These are phyloP conservation scores for Epinotia brunnichana DNA, from an alignment of 2,888 invertebrate genomes.

Conservation along the genomic window DNA sequence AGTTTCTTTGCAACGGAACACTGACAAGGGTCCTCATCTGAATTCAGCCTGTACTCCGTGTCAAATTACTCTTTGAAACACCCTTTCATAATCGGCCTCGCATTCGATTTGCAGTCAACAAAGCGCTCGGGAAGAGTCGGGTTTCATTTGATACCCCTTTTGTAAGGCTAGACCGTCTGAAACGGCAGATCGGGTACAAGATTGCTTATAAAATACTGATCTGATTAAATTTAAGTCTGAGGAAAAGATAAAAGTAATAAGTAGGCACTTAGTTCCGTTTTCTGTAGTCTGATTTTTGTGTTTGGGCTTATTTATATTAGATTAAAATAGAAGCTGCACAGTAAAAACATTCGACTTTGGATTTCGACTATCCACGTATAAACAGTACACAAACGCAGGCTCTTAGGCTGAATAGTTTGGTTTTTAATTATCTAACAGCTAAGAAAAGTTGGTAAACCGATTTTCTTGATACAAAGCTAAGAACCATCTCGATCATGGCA, in stretches of 20 bases:
- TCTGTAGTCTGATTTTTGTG: no score
- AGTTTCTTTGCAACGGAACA: slow-evolving; percentile 44
- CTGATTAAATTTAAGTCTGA: background rate
- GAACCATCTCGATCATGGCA: no score
- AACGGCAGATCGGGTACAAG: slow-evolving; percentile 16
- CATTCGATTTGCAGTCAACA: slow-evolving; percentile 62
- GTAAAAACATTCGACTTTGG: no score
- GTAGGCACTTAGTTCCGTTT: no score
- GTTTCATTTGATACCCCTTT: slow-evolving; percentile 33
- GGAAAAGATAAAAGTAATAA: background rate
- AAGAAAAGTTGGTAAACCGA: no score
- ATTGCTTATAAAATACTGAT: slow-evolving; percentile 9
- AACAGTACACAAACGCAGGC: no score
- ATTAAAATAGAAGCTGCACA: no score
- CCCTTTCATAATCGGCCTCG: slow-evolving; percentile 58
- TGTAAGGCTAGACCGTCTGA: slow-evolving; percentile 21
- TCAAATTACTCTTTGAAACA: slow-evolving; percentile 58
- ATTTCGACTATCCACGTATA: no score
- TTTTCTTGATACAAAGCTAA: no score
- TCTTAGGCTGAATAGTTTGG: no score
- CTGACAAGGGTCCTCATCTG: slow-evolving; percentile 41
- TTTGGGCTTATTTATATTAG: no score
- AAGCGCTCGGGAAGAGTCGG: slow-evolving; percentile 45
- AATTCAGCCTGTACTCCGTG: slow-evolving; percentile 51
- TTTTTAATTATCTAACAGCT: no score